Base-by-base conservation (phyloP, 2,113 vertebrate genomes). In the Myrmecobius fasciatus region DNA sequence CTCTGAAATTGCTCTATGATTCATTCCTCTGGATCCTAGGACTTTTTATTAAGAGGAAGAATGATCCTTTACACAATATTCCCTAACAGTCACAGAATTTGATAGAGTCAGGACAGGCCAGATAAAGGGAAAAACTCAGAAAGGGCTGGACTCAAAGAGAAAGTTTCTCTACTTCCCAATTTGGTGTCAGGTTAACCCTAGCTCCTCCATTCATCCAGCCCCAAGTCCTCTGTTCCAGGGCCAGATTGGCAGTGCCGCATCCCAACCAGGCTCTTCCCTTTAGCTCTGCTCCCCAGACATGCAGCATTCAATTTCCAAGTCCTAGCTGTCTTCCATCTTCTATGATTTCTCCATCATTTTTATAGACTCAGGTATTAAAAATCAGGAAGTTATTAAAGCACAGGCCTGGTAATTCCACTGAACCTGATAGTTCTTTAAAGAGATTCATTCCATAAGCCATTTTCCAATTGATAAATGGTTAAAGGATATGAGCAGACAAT, bases 301-400 rank as follows among this genome's bases (percentile, higher is more conserved):
- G 60, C 93, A 52, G 53, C 89, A 88, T 92, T 25, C 48, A 43
- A 36, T 92, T 28, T 28, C 47, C 25, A n/a, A 28, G 46, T 90
- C 49, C 92, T 93, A 91, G 89, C 75, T 94, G 75, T 46, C 92
- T 92, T 95, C 52, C 36, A 88, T 88, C 89, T 92, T 94, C 83
- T 94, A 94, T 91, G 96, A 93, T 56, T 67, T 92, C n/a, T 97
- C 95, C 49, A 96, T 97, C 96, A 97, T 97, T 94, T 97, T 97
- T 97, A 97, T 96, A 96, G 95, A 90, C 90, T 96, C 91, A 94
- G 95, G 96, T 94, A 96, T 96, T 97, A 98, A 98, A 98, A 97
- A n/a, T 93, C 94, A 97, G 95, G 95, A 97, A 96, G 94, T 97
- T 95, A 97, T 97, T 97, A 95, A 97, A 97, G 94, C 49, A 90